Base-by-base conservation (phyloP, 2,888 invertebrate genomes). In the Brachypalpus laphriformis region DNA sequence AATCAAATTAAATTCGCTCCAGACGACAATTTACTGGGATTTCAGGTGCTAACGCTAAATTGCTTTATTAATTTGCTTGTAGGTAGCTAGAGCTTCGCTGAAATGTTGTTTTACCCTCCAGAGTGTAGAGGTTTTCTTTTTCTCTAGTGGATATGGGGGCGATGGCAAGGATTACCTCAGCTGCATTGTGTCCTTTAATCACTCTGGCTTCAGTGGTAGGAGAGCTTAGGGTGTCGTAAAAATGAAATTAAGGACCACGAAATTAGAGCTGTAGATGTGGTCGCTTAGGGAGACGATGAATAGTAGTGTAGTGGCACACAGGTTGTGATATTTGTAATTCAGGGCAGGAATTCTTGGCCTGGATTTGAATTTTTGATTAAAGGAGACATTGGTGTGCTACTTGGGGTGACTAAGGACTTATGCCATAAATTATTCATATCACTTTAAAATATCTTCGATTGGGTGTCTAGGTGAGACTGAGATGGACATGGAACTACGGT, bases 1-100 rank as follows among this genome's bases (percentile, higher is more conserved):
- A 86, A 86, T 86, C 86, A 86, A 86, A 86, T 86, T 86, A 86
- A 86, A 82, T 82, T 86, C 77, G 86, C 86, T 86, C 82, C 86
- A 82, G 86, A 77, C 86, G 86, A 86, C 86, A 82, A 86, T 86
- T 86, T 86, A 86, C 86, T 86, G 82, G 66, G 86, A 86, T 86
- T 86, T 86, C 82, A 82, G 86, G 82, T 86, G 86, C 86, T 82
- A 86, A 86, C 86, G 66, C 82, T 82, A 86, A 86, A 86, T 86
- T 82, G 86, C 82, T 86, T 86, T 86, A 86, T 86, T 86, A 86
- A 86, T 86, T 86, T 82, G 82, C 71, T 77, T 72, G 65, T 63
- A 75, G 51, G 68, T 37, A 47, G 51, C 11, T 47, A 18, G 37
- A 71, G 72, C 59, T 66, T 72, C 66, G 66, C 54, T 76, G 70